phyloP scores from a whole-genome alignment of 2,888 invertebrate genomes.

The Oxytorus armatus region DNA sequence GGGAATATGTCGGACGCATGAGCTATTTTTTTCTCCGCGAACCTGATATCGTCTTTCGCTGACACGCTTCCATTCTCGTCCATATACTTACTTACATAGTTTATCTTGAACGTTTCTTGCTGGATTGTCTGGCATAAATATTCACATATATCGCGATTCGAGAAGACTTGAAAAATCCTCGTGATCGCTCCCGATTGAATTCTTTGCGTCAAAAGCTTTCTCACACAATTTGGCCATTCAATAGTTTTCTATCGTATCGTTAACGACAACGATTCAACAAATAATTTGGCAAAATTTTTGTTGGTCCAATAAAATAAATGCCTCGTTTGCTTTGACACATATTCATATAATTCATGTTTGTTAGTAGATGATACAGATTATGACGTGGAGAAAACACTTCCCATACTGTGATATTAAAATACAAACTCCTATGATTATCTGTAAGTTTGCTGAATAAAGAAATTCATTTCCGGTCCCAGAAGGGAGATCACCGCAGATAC shows the following conservation, averaged over 20 bases:
- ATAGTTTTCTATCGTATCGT: neutral
- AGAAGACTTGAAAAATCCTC: constrained; percentile 28
- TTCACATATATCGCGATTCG: neutral
- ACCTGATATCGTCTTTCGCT: constrained; percentile 78
- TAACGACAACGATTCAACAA: constrained; percentile 7
- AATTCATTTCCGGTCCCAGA: constrained; percentile 1
- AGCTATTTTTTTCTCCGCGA: constrained; percentile 65
- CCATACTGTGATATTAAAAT: too few relatives aligned
- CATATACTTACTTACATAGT: constrained; percentile 68
- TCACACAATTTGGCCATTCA: constrained; percentile 5
- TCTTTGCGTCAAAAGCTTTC: constrained; percentile 45
- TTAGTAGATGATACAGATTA: too few relatives aligned
- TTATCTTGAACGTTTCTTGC: constrained; percentile 73
- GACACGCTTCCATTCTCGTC: constrained; percentile 69
- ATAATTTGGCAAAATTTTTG: neutral
- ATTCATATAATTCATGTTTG: too few relatives aligned
- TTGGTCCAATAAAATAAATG: neutral
- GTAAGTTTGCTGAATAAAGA: too few relatives aligned
- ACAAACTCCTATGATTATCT: too few relatives aligned
- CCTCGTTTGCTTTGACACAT: neutral
- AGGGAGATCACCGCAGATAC: neutral
- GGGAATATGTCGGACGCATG: constrained; percentile 80
- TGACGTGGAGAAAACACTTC: too few relatives aligned
- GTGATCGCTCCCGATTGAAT: constrained; percentile 6
- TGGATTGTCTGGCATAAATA: constrained; percentile 21